phyloP scores from a whole-genome alignment of 1,140 invertebrate species.

The Drosophila bifasciata region DNA sequence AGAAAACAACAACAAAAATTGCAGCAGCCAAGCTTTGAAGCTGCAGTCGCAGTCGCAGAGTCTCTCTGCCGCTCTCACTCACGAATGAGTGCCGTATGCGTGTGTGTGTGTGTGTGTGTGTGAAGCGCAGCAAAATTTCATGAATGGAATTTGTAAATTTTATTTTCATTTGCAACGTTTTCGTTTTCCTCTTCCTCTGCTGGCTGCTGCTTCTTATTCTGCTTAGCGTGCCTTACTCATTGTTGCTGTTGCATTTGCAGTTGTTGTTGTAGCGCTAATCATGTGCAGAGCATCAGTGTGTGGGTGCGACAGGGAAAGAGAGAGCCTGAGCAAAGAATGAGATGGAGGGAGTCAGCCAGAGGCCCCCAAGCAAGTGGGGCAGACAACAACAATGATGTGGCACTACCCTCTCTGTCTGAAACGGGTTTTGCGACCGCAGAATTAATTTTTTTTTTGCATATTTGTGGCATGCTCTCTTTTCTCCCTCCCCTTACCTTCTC shows the following conservation, averaged over 20 bases:
- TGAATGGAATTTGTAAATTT: slow-evolving; percentile 83
- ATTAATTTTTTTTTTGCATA: slow-evolving; percentile 43
- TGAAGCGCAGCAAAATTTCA: slow-evolving; percentile 74
- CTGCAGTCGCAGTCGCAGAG: slow-evolving; percentile 21
- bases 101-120: slow-evolving; percentile 14
- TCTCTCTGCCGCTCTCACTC: slow-evolving; percentile 2
- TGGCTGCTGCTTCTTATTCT: neutral
- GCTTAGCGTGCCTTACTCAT: slow-evolving; percentile 7
- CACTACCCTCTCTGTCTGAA: slow-evolving; percentile 43
- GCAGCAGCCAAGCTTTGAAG: slow-evolving; percentile 16
- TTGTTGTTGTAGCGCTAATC: slow-evolving; percentile 63
- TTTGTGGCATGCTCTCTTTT: slow-evolving; percentile 33
- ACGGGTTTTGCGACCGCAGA: slow-evolving; percentile 56
- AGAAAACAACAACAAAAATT: slow-evolving; percentile 9
- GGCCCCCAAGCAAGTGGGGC: slow-evolving; percentile 67
- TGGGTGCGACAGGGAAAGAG: slow-evolving; percentile 6
- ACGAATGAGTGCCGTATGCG: neutral
- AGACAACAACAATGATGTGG: slow-evolving; percentile 60
- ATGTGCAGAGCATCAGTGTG: slow-evolving; percentile 54
- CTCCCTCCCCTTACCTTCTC: slow-evolving; percentile 6
- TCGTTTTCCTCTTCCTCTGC: slow-evolving; percentile 36
- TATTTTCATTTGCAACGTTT: slow-evolving; percentile 78
- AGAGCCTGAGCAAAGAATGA: slow-evolving; percentile 2
- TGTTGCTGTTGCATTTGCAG: slow-evolving; percentile 9
- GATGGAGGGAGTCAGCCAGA: neutral